Evolutionary conservation across 2,797 vertebrate species (phyloP), one percentile per base, ranked within the genome.

Genomic region (Garrulus glandarius): DNA sequence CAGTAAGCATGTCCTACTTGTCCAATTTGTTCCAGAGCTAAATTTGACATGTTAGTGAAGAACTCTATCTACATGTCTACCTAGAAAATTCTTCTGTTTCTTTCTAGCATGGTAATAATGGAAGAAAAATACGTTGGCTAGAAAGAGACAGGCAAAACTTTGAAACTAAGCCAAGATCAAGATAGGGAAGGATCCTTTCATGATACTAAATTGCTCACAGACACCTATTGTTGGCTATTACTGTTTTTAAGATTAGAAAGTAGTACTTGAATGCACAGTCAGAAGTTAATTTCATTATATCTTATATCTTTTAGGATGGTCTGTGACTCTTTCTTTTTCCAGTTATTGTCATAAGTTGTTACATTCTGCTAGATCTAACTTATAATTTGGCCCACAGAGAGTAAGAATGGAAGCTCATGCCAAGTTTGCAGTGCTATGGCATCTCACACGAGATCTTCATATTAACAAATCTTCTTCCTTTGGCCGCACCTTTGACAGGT

Each of bases 401-500:
- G 98, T 99, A 95, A 98, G 98, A 32, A 98, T 99, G 98, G 99
- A 99, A 97, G 99, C 99, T 86, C 99, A 99, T 59, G 98, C 99
- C 55, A 99, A 99, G 96, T 99, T 99, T 97, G 99, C 99, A 44
- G 98, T 99, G 59, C 98, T 99, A 41, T 99, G 99, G 99, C 99
- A 99, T 97, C 98, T 99, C 72, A 99, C 99, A 52, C 98, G 99
- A 94, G 99, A 99, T 95, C 97, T 99, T 83, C 99, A 99, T 96
- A 98, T 99, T 97, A 99, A 98, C 95, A 99, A 99, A 95, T 99
- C 99, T 2, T 99, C 99, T 88, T 99, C 99, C 72, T 99, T 99
- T 94, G 99, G 98, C 92, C 99, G 99, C 85, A 99, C 99, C 26
- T 99, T 99, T 98, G 99, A 99, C 98, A 99, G 99, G 99, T 99